Percentiles rank a stretch among this genome's conserved stretches.
phyloP scores from a whole-genome alignment of 1,140 invertebrate species.

The Drosophila ambigua region DNA sequence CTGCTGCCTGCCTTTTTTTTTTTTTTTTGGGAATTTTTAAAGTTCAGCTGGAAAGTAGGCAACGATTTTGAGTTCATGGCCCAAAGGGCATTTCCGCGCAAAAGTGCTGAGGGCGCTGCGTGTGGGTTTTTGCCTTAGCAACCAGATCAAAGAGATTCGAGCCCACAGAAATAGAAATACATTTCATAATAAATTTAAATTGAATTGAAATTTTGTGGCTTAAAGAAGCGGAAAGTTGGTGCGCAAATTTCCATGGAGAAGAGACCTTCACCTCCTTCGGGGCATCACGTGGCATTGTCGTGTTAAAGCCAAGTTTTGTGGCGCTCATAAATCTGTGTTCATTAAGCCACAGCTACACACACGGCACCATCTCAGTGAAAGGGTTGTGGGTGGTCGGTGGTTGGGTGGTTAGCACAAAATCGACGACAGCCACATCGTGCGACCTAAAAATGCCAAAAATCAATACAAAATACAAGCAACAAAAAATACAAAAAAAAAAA shows the following conservation, averaged over 20 bases:
- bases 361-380: too few relatives aligned
- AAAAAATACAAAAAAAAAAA: constrained; percentile 26
- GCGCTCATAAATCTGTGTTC: constrained; percentile 64
- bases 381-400: too few relatives aligned
- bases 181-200: constrained; percentile 22
- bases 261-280: constrained; percentile 26
- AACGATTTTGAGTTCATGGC: constrained; percentile 25
- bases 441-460: constrained; percentile 74
- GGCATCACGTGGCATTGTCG: constrained; percentile 24
- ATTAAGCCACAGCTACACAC: constrained; percentile 45
- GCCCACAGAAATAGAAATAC: constrained; percentile 6
- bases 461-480: constrained; percentile 48
- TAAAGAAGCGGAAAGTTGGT: background rate
- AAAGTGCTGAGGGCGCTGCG: background rate
- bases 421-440: constrained; percentile 43
- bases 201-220: constrained; percentile 17
- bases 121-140: constrained; percentile 6
- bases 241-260: constrained; percentile 9
- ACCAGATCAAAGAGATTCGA: constrained; percentile 41
- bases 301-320: constrained; percentile 34
- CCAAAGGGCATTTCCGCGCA: constrained; percentile 38
- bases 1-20: background rate
- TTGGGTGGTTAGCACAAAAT: background rate
- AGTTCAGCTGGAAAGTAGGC: constrained; percentile 52
- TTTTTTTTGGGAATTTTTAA: constrained; percentile 56